A percentile compares a stretch with the other conserved stretches of the same genome.
Conservation (phyloP, 1,140 invertebrate genomes). For the Capitella teleta region DNA sequence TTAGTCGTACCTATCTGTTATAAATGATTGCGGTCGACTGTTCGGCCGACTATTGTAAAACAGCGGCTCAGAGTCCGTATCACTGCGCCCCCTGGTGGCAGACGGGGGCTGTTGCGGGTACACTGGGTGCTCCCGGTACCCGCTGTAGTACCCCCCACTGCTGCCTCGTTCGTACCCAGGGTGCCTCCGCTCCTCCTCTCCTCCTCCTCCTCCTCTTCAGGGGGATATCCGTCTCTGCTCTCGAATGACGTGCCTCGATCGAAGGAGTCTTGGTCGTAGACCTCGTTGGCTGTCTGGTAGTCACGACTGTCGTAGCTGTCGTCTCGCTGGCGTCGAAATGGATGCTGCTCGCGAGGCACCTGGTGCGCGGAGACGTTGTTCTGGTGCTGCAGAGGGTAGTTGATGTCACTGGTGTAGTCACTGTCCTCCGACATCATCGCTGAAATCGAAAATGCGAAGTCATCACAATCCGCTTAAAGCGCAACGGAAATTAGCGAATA, state of each 20-base stretch:
- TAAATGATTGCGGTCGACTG: constrained; percentile 20
- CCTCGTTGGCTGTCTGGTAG: constrained; percentile 13
- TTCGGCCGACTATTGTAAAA: constrained; percentile 79
- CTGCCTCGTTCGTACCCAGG: constrained; percentile 14
- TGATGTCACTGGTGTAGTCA: constrained; percentile 92
- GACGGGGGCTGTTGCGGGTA: constrained; percentile 34
- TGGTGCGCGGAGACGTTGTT: constrained; percentile 41
- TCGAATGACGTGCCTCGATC: constrained; percentile 20
- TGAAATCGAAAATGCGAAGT: constrained; percentile 41
- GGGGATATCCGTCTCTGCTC: no score
- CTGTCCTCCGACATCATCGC: constrained; percentile 91
- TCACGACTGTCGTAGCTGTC: constrained; percentile 7
- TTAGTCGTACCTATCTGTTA: constrained; percentile 33
- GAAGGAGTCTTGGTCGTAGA: constrained; percentile 8
- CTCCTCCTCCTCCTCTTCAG: constrained; percentile 4
- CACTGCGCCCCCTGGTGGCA: no score
- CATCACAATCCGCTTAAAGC: no score
- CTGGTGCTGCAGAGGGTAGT: constrained; percentile 68
- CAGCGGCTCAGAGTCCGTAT: constrained; percentile 61
- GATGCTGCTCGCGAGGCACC: constrained; percentile 27
- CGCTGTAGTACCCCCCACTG: no score
- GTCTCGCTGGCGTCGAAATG: constrained; percentile 16
- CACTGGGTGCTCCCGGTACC: background rate
- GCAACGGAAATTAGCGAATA: no score
- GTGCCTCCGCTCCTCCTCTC: constrained; percentile 12